These are phyloP conservation scores for Triplophysa yarkandensis DNA, from an alignment of 2,797 vertebrate genomes.

Conservation along the genomic window DNA sequence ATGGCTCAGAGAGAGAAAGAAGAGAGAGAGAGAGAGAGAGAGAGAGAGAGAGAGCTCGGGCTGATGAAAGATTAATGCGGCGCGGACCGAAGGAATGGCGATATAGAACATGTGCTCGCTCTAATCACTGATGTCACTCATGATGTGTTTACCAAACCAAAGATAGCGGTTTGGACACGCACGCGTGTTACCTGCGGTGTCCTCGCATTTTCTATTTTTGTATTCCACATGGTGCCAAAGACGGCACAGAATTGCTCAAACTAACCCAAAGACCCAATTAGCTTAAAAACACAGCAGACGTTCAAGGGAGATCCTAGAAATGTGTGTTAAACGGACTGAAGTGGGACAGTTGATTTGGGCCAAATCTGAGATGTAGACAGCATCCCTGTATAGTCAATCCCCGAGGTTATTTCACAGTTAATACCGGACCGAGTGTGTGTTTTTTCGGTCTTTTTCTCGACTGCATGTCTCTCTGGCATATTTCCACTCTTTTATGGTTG, in stretches of 20 bases:
- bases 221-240: not conserved
- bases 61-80: slow-evolving; percentile 92
- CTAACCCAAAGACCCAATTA: slow-evolving; percentile 30
- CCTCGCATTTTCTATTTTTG: not conserved
- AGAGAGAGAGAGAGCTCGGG: slow-evolving; percentile 66
- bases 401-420: slow-evolving; percentile 76
- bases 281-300: slow-evolving; percentile 18
- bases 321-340: slow-evolving; percentile 66
- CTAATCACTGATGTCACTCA: slow-evolving; percentile 81
- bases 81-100: slow-evolving; percentile 90
- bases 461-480: slow-evolving; percentile 17
- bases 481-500: slow-evolving; percentile 23
- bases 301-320: slow-evolving; percentile 28
- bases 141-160: slow-evolving; percentile 80
- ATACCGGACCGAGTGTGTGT: slow-evolving; percentile 62
- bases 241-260: slow-evolving; percentile 11
- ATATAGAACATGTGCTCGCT: slow-evolving; percentile 77
- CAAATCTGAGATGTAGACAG: slow-evolving; percentile 65
- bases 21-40: slow-evolving; percentile 11
- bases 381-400: slow-evolving; percentile 66
- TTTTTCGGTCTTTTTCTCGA: slow-evolving; percentile 6
- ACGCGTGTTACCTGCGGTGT: not conserved
- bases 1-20: slow-evolving; percentile 78
- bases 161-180: slow-evolving; percentile 34
- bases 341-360: slow-evolving; percentile 67